Percentiles rank a stretch among this genome's conserved stretches.
Evolutionary conservation across 1,140 invertebrate species (phyloP).

Genomic region (Dinoponera quadriceps): DNA sequence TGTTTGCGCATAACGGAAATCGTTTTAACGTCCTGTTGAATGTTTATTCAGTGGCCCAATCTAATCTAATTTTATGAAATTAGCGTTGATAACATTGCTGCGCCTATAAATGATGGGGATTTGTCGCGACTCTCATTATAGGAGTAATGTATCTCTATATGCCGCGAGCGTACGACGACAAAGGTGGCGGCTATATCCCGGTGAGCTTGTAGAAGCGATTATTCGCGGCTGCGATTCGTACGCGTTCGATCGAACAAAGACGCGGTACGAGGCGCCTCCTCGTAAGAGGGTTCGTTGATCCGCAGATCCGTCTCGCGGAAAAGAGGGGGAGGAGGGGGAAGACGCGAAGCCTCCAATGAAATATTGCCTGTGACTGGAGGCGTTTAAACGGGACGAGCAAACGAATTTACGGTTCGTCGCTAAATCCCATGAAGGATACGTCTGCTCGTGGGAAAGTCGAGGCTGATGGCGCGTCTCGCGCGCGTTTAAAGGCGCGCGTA

Average conservation of each 20-base stretch:
- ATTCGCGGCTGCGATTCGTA: neutral
- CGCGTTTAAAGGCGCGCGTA: slow-evolving; percentile 23
- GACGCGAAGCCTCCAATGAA: slow-evolving; percentile 14
- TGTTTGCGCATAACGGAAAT: too few species aligned
- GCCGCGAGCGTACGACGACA: neutral
- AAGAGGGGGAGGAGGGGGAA: neutral
- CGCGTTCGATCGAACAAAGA: slow-evolving; percentile 34
- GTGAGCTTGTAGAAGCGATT: neutral
- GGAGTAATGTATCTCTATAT: too few species aligned
- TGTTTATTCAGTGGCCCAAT: too few species aligned
- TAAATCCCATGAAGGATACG: slow-evolving; percentile 59
- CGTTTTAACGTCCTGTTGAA: too few species aligned
- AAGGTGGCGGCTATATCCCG: slow-evolving; percentile 1
- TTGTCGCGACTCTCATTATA: too few species aligned
- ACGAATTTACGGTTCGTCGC: slow-evolving; percentile 55
- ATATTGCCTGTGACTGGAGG: slow-evolving; percentile 51
- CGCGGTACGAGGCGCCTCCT: neutral
- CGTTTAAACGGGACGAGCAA: slow-evolving; percentile 46
- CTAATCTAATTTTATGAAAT: too few species aligned
- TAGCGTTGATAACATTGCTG: too few species aligned
- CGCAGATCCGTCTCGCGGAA: slow-evolving; percentile 41
- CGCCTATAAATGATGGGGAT: too few species aligned
- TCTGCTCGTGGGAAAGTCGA: slow-evolving; percentile 44
- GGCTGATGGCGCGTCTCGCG: slow-evolving; percentile 11
- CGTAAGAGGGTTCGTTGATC: slow-evolving; percentile 21